Conservation (phyloP, 2,888 invertebrate species). For the Tachina grossa region DNA sequence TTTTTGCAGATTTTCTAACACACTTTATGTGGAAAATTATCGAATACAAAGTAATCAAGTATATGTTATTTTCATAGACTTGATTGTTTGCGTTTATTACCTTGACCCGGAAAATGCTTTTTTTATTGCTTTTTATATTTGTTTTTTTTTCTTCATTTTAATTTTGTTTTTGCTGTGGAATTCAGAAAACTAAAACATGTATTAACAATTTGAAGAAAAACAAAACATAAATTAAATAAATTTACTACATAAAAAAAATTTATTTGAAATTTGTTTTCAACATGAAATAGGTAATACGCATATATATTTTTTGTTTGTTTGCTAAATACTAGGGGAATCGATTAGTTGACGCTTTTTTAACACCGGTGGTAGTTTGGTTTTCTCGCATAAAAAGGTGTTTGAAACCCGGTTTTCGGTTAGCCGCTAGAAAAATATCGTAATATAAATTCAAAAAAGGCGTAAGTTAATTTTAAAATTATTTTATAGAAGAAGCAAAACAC, state of each 20-base stretch:
- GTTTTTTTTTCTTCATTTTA: neutral
- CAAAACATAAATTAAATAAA: neutral
- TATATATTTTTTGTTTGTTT: neutral
- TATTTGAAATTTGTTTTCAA: neutral
- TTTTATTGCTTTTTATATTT: slow-evolving; percentile 3
- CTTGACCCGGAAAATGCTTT: slow-evolving; percentile 58
- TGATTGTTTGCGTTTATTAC: slow-evolving; percentile 35
- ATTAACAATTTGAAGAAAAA: neutral
- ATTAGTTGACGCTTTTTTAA: too few species aligned
- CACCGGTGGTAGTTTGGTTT: too few species aligned
- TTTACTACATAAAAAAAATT: neutral
- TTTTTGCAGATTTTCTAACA: neutral
- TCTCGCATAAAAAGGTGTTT: too few species aligned
- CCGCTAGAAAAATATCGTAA: too few species aligned
- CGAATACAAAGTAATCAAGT: neutral
- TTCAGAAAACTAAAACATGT: slow-evolving; percentile 2
- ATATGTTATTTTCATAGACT: neutral
- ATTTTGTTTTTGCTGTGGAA: slow-evolving; percentile 25
- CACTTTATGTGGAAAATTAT: slow-evolving; percentile 6
- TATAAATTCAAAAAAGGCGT: too few species aligned
- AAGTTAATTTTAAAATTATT: too few species aligned
- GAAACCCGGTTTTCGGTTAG: too few species aligned
- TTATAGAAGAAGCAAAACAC: too few species aligned
- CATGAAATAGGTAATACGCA: neutral
- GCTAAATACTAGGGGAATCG: too few species aligned